Evolutionary conservation across 2,797 vertebrate genomes (phyloP), one percentile per base, ranked within the genome.

Genomic region (Okamejei kenojei): DNA sequence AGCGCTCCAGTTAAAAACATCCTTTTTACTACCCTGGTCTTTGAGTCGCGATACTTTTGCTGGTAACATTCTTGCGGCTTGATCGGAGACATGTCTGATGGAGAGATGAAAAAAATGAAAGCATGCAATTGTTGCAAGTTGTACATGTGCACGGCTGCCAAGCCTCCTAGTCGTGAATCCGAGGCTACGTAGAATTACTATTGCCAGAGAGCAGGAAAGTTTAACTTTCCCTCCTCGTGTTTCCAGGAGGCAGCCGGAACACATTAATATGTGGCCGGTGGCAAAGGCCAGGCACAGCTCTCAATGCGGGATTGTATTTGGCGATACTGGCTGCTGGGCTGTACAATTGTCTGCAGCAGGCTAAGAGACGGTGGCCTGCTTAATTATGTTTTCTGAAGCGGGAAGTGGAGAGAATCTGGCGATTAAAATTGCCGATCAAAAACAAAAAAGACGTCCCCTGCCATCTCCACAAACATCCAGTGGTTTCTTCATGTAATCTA

Each of bases 101-200:
- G 38, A 91, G 90, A 29, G 90, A 23, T 23, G 21, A 11, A 13
- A 15, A 54, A 29, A 92, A 92, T 54, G 26, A 74, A 91, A 45
- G 23, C 84, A 74, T 26, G 4, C 68, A 45, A 76, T 76, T 54
- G 54, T 26, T 92, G 8, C 71, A 29, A 29, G 15, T 54, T 9
- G 13, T 29, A 71, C 21, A 74, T 26, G 38, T 58, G 71, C 54
- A 5, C 5, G 35, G 38, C 29, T 92, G 38, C 23, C 26, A 91
- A 90, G 15, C 71, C 38, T 92, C 68, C 71, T 54, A 76, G 58
- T 76, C 45, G 73, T 91, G 32, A 91, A 54, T 65, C 68, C 54
- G 90, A 58, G 38, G 45, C 76, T 76, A n/a, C 73, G 54, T 92
- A 17, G 38, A 92, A 92, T 92, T 91, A 92, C 76, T 73, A 29